Base-by-base conservation (phyloP, 2,797 vertebrate species). In the Pseudomugil gertrudae region DNA sequence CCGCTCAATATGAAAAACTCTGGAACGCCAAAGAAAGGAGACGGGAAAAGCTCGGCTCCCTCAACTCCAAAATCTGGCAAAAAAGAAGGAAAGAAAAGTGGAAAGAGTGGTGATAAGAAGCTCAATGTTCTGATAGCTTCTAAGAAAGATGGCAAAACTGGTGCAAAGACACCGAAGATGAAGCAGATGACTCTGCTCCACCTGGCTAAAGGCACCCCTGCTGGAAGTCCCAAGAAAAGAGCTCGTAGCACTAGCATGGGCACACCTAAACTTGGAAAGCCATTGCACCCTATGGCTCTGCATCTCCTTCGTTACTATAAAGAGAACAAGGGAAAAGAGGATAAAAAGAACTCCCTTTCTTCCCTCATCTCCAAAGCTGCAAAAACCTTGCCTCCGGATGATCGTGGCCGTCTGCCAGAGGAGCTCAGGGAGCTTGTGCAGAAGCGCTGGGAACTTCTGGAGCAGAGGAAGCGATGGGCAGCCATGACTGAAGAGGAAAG, bases 171-270 rank as follows among this genome's bases (percentile, higher is more conserved):
- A 62, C 87, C 91, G 2, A 97, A 96, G 85, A 97, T 98, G 96
- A 99, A 98, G 79, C 98, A 99, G 86, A 97, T 98, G 94, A 98
- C 97, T 0, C 87, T 98, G 59, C 84, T 98, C 68, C 96, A 98
- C 80, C 93, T 98, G 92, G 94, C 97, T 29, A 99, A 98, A 91
- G 94, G 95, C 69, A 69, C 89, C 0, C 24, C 88, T 14, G 17
- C 92, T 9, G 89, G 93, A 7, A 79, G 94, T 69, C 94, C 96
- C 0, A 94, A 92, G 83, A 95, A 95, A 76, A 87, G 91, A 33
- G 77, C 79, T 2, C 93, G 95, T 57, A 96, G 78, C 75, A 86
- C 91, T 0, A 84, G 94, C 27, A 66, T 93, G 7, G 89, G 94
- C 4, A 91, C 94, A 0, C 92, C 97, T 1, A 98, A 98, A 74